Evolutionary conservation across 1,140 invertebrate species (phyloP).

Genomic region (Procambarus clarkii): DNA sequence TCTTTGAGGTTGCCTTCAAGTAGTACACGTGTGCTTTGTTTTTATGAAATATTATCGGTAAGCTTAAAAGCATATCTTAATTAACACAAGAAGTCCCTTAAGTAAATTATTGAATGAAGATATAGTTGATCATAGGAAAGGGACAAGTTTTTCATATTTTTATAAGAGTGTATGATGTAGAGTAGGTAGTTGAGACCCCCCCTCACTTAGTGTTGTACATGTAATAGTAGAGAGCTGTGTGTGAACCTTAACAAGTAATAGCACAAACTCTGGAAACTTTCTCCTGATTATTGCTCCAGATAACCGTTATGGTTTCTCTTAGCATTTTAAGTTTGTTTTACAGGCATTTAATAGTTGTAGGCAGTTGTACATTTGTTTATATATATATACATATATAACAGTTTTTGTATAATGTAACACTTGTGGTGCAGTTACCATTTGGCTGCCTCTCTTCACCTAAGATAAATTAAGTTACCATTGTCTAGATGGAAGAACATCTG

Average conservation of each 20-base stretch:
- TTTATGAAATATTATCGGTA: not conserved
- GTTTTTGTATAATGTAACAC: slow-evolving; percentile 32
- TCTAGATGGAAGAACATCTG: slow-evolving; percentile 8
- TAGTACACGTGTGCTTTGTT: slow-evolving; percentile 3
- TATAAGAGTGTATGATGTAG: slow-evolving; percentile 17
- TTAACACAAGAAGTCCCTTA: not conserved
- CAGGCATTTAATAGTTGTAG: slow-evolving; percentile 46
- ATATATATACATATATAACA: slow-evolving; percentile 26
- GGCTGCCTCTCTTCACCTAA: slow-evolving; percentile 43
- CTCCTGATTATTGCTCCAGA: slow-evolving; percentile 53
- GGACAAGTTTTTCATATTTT: slow-evolving; percentile 33
- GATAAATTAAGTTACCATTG: slow-evolving; percentile 51
- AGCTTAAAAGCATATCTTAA: not conserved
- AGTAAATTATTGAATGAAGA: not conserved
- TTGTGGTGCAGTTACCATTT: slow-evolving; percentile 52
- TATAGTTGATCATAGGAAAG: not conserved
- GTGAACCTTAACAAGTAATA: not conserved
- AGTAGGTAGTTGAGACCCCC: not conserved
- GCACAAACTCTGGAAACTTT: slow-evolving; percentile 37
- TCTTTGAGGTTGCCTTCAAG: slow-evolving; percentile 40
- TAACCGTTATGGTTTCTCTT: slow-evolving; percentile 27
- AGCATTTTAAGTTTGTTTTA: slow-evolving; percentile 45
- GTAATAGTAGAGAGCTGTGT: not conserved
- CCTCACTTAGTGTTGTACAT: slow-evolving; percentile 7
- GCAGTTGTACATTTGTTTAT: slow-evolving; percentile 45